Evolutionary conservation across 2,888 invertebrate species (phyloP).

Genomic region (Drosophila testacea): DNA sequence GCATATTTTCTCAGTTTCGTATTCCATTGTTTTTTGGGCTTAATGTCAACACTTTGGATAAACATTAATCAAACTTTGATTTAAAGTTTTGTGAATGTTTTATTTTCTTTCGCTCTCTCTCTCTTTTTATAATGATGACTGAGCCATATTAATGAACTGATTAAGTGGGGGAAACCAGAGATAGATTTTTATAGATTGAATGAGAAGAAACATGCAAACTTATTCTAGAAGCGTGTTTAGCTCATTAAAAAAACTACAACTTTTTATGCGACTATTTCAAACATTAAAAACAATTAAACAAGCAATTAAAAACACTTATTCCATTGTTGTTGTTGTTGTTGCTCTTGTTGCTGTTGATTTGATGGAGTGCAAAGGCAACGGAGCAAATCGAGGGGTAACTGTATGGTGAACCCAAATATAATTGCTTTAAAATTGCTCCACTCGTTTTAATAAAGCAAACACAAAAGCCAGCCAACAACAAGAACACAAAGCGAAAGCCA

Average conservation of each 20-base stretch:
- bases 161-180: slow-evolving; percentile 5
- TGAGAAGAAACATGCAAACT: slow-evolving; percentile 13
- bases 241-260: slow-evolving; percentile 41
- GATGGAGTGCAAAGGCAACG: slow-evolving; percentile 20
- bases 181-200: slow-evolving; percentile 2
- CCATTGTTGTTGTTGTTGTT: slow-evolving; percentile 49
- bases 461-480: slow-evolving; percentile 45
- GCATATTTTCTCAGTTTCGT: slow-evolving; percentile 2
- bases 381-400: slow-evolving; percentile 19
- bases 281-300: slow-evolving; percentile 56
- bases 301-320: slow-evolving; percentile 58
- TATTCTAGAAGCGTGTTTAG: slow-evolving; percentile 43
- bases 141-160: slow-evolving; percentile 35
- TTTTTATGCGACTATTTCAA: slow-evolving; percentile 48
- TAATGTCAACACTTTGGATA: slow-evolving; percentile 46
- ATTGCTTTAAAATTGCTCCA: slow-evolving; percentile 82
- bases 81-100: background rate
- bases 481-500: slow-evolving; percentile 52
- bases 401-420: slow-evolving; percentile 59
- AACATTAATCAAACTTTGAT: slow-evolving; percentile 35
- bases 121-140: slow-evolving; percentile 3
- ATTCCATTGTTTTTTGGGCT: slow-evolving; percentile 11
- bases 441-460: slow-evolving; percentile 78
- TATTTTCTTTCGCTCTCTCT: slow-evolving; percentile 3
- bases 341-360: slow-evolving; percentile 10